Percentiles rank a stretch among this genome's conserved stretches.
These are phyloP conservation scores for Orgyia antiqua DNA, from an alignment of 2,888 invertebrate species.

Conservation along the genomic window DNA sequence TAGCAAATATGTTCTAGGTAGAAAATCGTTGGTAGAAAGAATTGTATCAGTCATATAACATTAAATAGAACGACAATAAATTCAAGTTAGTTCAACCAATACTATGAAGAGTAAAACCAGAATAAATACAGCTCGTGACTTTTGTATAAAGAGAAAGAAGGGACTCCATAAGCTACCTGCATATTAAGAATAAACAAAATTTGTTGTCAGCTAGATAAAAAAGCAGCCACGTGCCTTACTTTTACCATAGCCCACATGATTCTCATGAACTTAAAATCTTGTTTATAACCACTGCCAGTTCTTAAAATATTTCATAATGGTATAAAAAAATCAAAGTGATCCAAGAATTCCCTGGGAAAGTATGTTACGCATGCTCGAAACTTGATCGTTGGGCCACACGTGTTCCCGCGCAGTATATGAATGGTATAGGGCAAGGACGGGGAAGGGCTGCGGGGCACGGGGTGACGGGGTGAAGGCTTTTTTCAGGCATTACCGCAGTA, in stretches of 20 bases:
- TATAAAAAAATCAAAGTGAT: slow-evolving; percentile 28
- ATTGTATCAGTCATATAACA: too few relatives aligned
- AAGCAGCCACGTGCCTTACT: slow-evolving; percentile 21
- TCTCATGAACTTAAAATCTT: slow-evolving; percentile 14
- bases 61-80: too few relatives aligned
- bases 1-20: too few relatives aligned
- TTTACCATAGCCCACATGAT: slow-evolving; percentile 11
- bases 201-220: slow-evolving; percentile 16
- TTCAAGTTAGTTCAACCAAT: too few relatives aligned
- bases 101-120: too few relatives aligned
- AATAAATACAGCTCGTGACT: too few relatives aligned
- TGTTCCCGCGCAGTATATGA: slow-evolving; percentile 49
- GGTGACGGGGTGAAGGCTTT: slow-evolving; percentile 56
- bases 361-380: slow-evolving; percentile 62
- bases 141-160: too few relatives aligned
- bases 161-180: neutral
- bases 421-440: slow-evolving; percentile 43
- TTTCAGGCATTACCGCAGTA: slow-evolving; percentile 78
- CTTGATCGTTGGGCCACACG: slow-evolving; percentile 64
- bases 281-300: slow-evolving; percentile 17
- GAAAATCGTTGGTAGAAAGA: too few relatives aligned
- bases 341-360: slow-evolving; percentile 55
- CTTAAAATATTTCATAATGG: slow-evolving; percentile 27
- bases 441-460: slow-evolving; percentile 33
- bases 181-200: slow-evolving; percentile 5